Percentiles rank a stretch among this genome's conserved stretches.
These are phyloP conservation scores for Hepsetus odoe DNA, from an alignment of 2,113 vertebrate species.

Conservation along the genomic window DNA sequence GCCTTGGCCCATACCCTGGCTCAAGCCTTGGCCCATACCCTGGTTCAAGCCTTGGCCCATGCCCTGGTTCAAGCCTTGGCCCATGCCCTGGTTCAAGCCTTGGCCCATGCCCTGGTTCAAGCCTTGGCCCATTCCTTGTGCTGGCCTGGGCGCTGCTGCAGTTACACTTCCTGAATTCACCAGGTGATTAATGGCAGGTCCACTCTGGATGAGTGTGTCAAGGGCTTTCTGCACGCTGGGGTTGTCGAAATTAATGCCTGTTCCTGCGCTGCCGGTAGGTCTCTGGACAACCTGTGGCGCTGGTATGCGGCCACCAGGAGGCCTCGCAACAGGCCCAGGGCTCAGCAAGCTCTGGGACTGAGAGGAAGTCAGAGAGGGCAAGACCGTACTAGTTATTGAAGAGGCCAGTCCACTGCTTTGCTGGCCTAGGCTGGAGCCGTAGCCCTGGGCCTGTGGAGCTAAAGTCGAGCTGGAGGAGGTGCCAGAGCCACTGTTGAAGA, in stretches of 20 bases:
- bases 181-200: constrained; percentile 89
- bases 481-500: constrained; percentile 87
- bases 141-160: constrained; percentile 61
- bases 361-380: constrained; percentile 72
- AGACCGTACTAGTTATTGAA: constrained; percentile 58
- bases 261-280: constrained; percentile 71
- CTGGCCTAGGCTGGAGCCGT: constrained; percentile 67
- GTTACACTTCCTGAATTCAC: constrained; percentile 69
- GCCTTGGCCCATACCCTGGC: constrained; percentile 61
- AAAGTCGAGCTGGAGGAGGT: constrained; percentile 16
- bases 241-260: constrained; percentile 95
- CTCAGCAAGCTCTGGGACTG: constrained; percentile 74
- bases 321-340: constrained; percentile 66
- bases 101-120: too few species aligned
- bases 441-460: constrained; percentile 71
- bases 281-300: constrained; percentile 73
- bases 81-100: constrained; percentile 67
- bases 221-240: constrained; percentile 97
- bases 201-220: constrained; percentile 97
- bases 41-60: constrained; percentile 60
- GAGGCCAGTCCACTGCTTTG: constrained; percentile 53
- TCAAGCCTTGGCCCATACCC: constrained; percentile 67
- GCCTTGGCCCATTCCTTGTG: constrained; percentile 59
- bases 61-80: constrained; percentile 60
- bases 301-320: constrained; percentile 72